These are phyloP conservation scores for Notocelia uddmanniana DNA, from an alignment of 2,888 invertebrate species.

Conservation along the genomic window DNA sequence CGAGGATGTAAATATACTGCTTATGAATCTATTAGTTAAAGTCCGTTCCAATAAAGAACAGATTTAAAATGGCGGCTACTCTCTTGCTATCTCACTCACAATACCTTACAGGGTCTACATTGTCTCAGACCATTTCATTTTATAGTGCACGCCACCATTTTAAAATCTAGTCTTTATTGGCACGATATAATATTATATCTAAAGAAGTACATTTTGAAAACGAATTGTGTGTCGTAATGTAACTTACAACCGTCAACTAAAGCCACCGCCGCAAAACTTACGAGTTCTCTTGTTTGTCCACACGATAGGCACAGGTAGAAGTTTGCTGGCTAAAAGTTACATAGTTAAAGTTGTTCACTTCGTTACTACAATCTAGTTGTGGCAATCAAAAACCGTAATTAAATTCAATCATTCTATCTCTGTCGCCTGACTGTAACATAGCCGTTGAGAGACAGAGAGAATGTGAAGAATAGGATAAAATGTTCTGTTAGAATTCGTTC, in stretches of 20 bases:
- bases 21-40: too few relatives aligned
- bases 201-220: not conserved
- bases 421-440: not conserved
- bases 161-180: too few relatives aligned
- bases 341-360: constrained; percentile 41
- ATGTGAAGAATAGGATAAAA: not conserved
- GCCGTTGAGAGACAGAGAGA: constrained; percentile 6
- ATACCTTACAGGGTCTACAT: too few relatives aligned
- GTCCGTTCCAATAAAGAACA: too few relatives aligned
- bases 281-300: constrained; percentile 37
- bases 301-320: constrained; percentile 27
- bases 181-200: not conserved
- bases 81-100: too few relatives aligned
- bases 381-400: too few relatives aligned
- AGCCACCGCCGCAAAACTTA: constrained; percentile 32
- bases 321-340: constrained; percentile 38
- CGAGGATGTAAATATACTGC: too few relatives aligned
- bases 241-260: not conserved
- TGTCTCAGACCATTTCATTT: too few relatives aligned
- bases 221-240: not conserved
- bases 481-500: not conserved
- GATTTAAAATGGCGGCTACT: too few relatives aligned
- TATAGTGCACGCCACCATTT: too few relatives aligned
- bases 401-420: constrained; percentile 1
- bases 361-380: constrained; percentile 1